These are phyloP conservation scores for Sula dactylatra DNA, from an alignment of 2,113 vertebrate species.

Conservation along the genomic window DNA sequence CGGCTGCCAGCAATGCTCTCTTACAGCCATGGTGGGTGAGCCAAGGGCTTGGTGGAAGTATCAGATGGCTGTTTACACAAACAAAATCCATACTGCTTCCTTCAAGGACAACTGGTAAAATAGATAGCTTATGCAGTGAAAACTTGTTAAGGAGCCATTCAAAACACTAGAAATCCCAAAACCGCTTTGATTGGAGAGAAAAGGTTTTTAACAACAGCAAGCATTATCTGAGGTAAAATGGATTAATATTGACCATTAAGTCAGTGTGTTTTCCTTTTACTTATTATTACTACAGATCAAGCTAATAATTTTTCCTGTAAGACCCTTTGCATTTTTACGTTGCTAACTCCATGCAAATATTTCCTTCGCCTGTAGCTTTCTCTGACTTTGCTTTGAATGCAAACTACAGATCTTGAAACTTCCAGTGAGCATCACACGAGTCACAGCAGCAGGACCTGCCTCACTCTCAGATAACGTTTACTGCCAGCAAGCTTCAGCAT, in stretches of 20 bases:
- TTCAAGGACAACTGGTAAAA: neutral
- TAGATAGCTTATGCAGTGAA: neutral
- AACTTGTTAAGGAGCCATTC: neutral
- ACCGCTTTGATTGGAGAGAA: neutral
- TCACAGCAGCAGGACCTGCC: neutral
- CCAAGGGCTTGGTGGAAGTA: fast-evolving
- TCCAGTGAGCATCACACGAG: neutral
- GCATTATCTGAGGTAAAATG: neutral
- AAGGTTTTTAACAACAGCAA: neutral
- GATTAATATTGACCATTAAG: neutral
- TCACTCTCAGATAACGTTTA: fast-evolving
- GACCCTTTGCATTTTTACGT: neutral
- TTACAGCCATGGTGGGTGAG: fast-evolving
- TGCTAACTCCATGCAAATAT: neutral
- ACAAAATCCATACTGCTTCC: neutral
- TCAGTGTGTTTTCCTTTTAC: neutral
- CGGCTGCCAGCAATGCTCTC: fast-evolving
- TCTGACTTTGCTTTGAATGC: neutral
- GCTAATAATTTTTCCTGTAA: neutral
- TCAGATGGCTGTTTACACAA: neutral
- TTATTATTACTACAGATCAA: neutral
- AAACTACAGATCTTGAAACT: neutral
- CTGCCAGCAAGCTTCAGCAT: neutral
- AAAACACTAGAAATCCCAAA: neutral
- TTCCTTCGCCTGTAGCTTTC: neutral